Evolutionary conservation across 2,888 invertebrate genomes (phyloP).

Genomic region (Tenthredo amoena): DNA sequence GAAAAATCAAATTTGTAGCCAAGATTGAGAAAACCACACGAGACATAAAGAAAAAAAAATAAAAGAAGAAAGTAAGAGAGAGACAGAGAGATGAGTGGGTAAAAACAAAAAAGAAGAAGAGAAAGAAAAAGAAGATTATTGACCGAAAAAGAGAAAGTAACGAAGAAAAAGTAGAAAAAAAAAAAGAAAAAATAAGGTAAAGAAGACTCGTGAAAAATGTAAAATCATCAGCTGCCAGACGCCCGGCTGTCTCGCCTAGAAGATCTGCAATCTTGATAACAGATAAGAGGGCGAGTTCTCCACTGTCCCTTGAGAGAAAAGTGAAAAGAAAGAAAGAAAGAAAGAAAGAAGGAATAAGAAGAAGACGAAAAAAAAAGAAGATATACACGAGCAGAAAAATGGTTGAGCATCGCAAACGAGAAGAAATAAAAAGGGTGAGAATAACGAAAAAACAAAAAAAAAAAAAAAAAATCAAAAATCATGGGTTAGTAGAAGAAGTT

Average conservation of each 20-base stretch:
- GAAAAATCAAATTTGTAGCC: too few relatives aligned
- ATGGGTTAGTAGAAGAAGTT: background rate
- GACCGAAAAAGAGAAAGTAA: background rate
- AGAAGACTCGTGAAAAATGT: constrained; percentile 43
- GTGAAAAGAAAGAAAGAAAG: background rate
- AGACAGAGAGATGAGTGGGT: background rate
- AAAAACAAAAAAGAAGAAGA: background rate
- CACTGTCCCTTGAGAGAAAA: constrained; percentile 10
- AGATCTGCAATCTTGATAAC: constrained; percentile 51
- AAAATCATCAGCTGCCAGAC: constrained; percentile 43
- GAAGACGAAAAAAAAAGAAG: background rate
- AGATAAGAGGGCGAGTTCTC: constrained; percentile 39
- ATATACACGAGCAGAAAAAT: background rate
- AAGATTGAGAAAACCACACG: background rate
- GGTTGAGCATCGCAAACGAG: background rate
- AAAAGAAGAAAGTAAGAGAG: background rate
- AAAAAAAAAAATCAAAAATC: background rate
- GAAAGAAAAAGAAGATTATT: background rate
- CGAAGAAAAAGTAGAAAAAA: background rate
- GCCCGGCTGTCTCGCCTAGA: constrained; percentile 28
- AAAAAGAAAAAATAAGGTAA: background rate
- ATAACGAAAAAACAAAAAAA: background rate
- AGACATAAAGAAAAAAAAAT: background rate
- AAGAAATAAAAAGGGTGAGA: background rate
- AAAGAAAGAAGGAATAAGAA: background rate